A percentile compares a stretch with the other conserved stretches of the same genome.
Evolutionary conservation across 2,888 invertebrate species (phyloP).

Genomic region (Drosophila merina): DNA sequence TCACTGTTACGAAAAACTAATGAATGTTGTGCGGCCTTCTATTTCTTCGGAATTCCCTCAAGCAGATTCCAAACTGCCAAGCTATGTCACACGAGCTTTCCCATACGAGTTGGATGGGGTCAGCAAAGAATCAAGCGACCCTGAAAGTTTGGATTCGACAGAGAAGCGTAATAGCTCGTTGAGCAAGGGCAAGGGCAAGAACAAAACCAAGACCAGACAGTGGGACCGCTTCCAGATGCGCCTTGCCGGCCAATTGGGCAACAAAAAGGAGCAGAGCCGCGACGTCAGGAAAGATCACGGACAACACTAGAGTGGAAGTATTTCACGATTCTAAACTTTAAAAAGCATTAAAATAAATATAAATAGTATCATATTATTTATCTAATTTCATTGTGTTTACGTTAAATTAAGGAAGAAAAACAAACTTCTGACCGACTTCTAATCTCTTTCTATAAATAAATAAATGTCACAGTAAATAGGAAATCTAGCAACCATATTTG

Average conservation of each 20-base stretch:
- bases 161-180: neutral
- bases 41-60: neutral
- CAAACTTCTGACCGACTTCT: too few species aligned
- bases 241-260: neutral
- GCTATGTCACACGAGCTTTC: too few species aligned
- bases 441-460: too few species aligned
- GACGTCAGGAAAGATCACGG: neutral
- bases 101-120: too few species aligned
- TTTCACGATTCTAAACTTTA: neutral
- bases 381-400: too few species aligned
- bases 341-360: neutral
- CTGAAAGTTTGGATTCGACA: neutral
- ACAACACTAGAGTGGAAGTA: neutral
- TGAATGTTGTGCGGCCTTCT: too few species aligned
- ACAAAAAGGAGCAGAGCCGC: neutral
- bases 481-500: too few species aligned
- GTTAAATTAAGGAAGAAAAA: too few species aligned
- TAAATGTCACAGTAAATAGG: too few species aligned
- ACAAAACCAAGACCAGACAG: neutral
- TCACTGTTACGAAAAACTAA: neutral
- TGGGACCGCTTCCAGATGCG: neutral
- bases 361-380: neutral
- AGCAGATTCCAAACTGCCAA: too few species aligned
- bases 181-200: neutral
- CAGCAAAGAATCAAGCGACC: too few species aligned